Evolutionary conservation across 2,888 invertebrate genomes (phyloP), one percentile per base, ranked within the genome.

Genomic region (Catocala fraxini): DNA sequence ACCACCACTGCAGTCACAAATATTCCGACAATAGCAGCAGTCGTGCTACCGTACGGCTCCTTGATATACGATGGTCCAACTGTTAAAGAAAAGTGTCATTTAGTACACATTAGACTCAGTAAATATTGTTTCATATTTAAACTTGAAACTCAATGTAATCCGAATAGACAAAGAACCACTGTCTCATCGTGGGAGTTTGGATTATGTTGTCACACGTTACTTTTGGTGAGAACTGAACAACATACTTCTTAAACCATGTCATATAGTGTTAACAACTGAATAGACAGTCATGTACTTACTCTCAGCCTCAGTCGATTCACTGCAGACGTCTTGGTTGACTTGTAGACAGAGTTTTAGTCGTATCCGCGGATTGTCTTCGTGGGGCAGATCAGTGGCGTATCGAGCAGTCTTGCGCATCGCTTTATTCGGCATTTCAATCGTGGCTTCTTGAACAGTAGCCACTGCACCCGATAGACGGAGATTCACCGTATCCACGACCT

Each of bases 21-120:
- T 53, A 92, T 81, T 6, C 84, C 84, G 4, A 85, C 78, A 55
- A 84, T 73, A 15, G 97, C 97, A 34, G 97, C 97, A 43, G 97
- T 97, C 42, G 97, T 96, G 54, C 98, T 89, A 0, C 96, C 96
- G 42, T 96, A 96, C 7, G 97, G 96, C 90, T 97, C 97, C 61
- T 97, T 96, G 51, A 98, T 96, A 85, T 96, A 97, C 4, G 97
- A 96, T 52, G 97, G 96, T 13, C 98, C 98, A 86, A 97, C 97
- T 97, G 94, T 68, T 59, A 12, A 56, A 56, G 54, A 25, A 61
- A 39, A 65, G 35, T 87, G 13, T 56, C 5, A 46, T 46, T 35
- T 46, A 47, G 39, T 45, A 53, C 0, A 42, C 4, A 45, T 5
- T 10, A 0, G n/a, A 42, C n/a, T 42, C 0, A 42, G 42, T 10